Conservation (phyloP, 92 coral and sea anemone genomes). For the Actinostola sp. region DNA sequence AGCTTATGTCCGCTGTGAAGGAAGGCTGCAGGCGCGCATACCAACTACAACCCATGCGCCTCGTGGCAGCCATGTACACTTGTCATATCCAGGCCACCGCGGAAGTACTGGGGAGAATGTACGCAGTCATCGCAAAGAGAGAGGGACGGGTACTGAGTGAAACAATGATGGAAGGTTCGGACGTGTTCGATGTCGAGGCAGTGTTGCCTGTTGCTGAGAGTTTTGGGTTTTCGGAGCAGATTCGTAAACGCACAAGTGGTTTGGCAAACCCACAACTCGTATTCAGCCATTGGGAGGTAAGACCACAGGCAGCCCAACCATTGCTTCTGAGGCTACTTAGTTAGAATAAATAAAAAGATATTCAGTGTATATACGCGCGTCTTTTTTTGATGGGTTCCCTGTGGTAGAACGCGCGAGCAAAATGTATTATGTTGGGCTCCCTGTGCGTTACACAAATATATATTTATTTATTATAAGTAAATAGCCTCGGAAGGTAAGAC, state of each 20-base stretch:
- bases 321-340: too few species aligned
- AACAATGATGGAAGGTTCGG: slow-evolving; percentile 97
- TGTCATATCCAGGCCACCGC: slow-evolving; percentile 98
- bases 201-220: slow-evolving; percentile 98
- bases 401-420: too few species aligned
- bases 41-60: slow-evolving; percentile 89
- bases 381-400: too few species aligned
- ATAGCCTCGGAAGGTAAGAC: neutral
- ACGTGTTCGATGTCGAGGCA: slow-evolving; percentile 96
- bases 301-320: too few species aligned
- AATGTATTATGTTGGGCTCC: too few species aligned
- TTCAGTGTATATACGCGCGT: too few species aligned
- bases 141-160: slow-evolving; percentile 96
- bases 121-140: slow-evolving; percentile 90
- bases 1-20: slow-evolving; percentile 94
- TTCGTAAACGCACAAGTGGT: slow-evolving; percentile 94
- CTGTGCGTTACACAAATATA: too few species aligned
- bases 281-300: slow-evolving; percentile 99
- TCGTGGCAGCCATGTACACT: slow-evolving; percentile 99
- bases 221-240: slow-evolving; percentile 97
- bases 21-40: slow-evolving; percentile 99
- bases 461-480: neutral
- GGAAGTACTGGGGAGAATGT: slow-evolving; percentile 96
- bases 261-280: slow-evolving; percentile 93
- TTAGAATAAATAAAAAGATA: too few species aligned